A percentile compares a stretch with the other conserved stretches of the same genome.
These are phyloP conservation scores for Hylaeus anthracinus DNA, from an alignment of 1,140 invertebrate species.

Conservation along the genomic window DNA sequence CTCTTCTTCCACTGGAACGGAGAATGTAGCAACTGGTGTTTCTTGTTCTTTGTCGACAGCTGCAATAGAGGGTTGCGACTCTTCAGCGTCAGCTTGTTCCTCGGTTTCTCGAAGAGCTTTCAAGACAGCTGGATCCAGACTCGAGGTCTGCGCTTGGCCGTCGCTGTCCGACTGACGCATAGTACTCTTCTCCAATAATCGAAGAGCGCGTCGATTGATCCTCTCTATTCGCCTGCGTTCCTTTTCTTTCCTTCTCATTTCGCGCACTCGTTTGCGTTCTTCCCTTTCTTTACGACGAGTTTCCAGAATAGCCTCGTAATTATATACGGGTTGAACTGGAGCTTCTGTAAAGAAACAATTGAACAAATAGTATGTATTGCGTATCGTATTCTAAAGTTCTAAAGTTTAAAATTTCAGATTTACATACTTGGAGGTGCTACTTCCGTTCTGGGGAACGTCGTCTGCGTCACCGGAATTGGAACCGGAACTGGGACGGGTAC, in stretches of 20 bases:
- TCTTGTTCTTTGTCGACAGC: constrained; percentile 39
- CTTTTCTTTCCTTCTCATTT: constrained; percentile 72
- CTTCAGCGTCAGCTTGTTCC: constrained; percentile 27
- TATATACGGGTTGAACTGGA: constrained; percentile 74
- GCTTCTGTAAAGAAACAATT: constrained; percentile 47
- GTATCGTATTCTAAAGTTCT: no score
- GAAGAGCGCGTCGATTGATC: constrained; percentile 69
- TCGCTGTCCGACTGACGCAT: constrained; percentile 32
- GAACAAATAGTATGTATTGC: no score
- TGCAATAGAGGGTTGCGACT: neutral
- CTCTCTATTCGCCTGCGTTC: constrained; percentile 68
- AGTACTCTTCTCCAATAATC: constrained; percentile 65
- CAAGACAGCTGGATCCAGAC: constrained; percentile 48
- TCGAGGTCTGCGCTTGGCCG: neutral
- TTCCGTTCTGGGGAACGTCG: constrained; percentile 47
- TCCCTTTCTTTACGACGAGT: constrained; percentile 74
- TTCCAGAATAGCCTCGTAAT: constrained; percentile 78
- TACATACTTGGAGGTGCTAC: constrained; percentile 54
- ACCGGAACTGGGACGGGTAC: constrained; percentile 65
- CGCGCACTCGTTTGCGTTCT: constrained; percentile 75
- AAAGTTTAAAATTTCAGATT: neutral
- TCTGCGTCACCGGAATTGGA: constrained; percentile 38
- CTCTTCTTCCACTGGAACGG: constrained; percentile 38
- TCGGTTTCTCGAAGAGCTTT: constrained; percentile 57
- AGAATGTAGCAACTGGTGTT: neutral